Conservation (phyloP, 2,888 invertebrate species). For the Tridacna gigas region DNA sequence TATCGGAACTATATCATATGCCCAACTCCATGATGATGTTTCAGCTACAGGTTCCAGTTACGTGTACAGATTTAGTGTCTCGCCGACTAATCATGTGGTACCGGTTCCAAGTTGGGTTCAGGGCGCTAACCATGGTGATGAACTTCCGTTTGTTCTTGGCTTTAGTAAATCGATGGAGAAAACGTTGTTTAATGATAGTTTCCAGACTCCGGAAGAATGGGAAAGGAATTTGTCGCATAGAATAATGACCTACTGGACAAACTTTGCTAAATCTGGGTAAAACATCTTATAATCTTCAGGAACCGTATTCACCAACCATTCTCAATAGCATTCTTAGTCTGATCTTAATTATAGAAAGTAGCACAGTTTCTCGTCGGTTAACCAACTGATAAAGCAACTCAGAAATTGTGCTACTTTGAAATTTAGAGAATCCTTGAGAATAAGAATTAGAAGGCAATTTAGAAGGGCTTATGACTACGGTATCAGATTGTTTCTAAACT, state of each 20-base stretch:
- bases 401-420: too few relatives aligned
- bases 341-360: too few relatives aligned
- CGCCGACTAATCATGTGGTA: background rate
- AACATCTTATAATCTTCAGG: background rate
- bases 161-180: slow-evolving; percentile 4
- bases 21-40: background rate
- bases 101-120: slow-evolving; percentile 61
- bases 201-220: slow-evolving; percentile 89
- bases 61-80: background rate
- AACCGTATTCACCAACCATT: background rate
- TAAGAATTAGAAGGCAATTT: too few relatives aligned
- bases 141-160: slow-evolving; percentile 79
- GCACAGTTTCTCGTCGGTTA: too few relatives aligned
- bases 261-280: slow-evolving; percentile 94
- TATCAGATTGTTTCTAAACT: too few relatives aligned
- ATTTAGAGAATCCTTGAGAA: too few relatives aligned
- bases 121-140: slow-evolving; percentile 79
- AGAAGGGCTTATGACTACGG: too few relatives aligned
- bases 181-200: slow-evolving; percentile 82
- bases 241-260: slow-evolving; percentile 97
- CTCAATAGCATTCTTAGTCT: too few relatives aligned
- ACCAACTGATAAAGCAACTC: too few relatives aligned
- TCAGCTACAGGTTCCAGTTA: background rate
- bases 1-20: background rate
- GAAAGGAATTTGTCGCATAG: slow-evolving; percentile 93